Evolutionary conservation across 2,888 invertebrate genomes (phyloP).

Genomic region (Neoitamus cyanurus): DNA sequence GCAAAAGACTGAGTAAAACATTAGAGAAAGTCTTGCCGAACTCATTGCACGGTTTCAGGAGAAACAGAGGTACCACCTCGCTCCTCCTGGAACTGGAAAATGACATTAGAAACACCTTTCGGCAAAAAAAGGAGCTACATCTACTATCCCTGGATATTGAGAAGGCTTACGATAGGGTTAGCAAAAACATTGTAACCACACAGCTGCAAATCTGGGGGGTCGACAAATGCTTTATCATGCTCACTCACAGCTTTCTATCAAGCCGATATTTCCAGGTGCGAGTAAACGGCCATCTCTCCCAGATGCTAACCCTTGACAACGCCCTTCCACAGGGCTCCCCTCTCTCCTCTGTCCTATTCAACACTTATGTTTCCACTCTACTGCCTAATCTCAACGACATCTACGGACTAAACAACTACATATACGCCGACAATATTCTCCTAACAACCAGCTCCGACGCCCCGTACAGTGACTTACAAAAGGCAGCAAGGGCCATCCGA

Average conservation of each 20-base stretch:
- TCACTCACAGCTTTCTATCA: not conserved
- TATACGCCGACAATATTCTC: no score
- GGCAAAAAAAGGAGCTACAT: not conserved
- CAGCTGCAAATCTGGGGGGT: no score
- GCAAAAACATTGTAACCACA: no score
- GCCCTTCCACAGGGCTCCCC: not conserved
- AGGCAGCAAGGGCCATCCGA: not conserved
- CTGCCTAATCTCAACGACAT: no score
- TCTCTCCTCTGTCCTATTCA: not conserved
- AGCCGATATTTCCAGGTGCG: not conserved
- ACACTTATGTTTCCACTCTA: not conserved
- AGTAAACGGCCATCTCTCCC: not conserved
- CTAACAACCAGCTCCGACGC: not conserved
- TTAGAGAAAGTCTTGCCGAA: not conserved
- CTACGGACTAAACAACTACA: no score
- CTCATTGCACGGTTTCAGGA: not conserved
- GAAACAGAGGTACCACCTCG: not conserved
- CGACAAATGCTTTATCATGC: not conserved
- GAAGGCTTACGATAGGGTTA: not conserved
- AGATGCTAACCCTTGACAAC: not conserved
- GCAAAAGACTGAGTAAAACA: no score
- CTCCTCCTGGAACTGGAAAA: not conserved
- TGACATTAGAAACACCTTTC: no score
- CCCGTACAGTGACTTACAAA: not conserved
- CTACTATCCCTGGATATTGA: not conserved